Conservation (phyloP, 2,888 invertebrate genomes). For the Spodoptera exigua region DNA sequence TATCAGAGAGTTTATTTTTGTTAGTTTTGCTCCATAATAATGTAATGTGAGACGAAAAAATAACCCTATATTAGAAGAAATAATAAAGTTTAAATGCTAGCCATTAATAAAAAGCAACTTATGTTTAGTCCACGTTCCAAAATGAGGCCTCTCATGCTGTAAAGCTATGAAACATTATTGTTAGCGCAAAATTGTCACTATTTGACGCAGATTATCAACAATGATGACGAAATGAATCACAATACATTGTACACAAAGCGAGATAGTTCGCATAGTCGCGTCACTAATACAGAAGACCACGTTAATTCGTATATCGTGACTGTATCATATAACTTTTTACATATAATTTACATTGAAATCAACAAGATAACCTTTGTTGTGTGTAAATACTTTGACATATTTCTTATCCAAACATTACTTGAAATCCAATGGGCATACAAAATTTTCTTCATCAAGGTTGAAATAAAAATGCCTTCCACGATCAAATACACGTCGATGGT, state of each 20-base stretch:
- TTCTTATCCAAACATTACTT: slow-evolving; percentile 34
- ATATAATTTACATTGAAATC: slow-evolving; percentile 55
- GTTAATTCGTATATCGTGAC: slow-evolving; percentile 62
- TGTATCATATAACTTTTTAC: slow-evolving; percentile 56
- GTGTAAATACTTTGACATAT: slow-evolving; percentile 39
- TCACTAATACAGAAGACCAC: slow-evolving; percentile 18
- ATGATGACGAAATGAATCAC: slow-evolving; percentile 37
- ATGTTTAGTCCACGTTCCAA: neutral
- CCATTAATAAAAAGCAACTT: neutral
- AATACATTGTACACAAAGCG: slow-evolving; percentile 30
- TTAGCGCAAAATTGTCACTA: slow-evolving; percentile 19
- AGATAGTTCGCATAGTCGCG: slow-evolving; percentile 31
- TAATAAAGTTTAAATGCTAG: slow-evolving; percentile 2
- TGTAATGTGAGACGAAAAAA: neutral
- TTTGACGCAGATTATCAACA: slow-evolving; percentile 26
- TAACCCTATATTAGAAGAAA: slow-evolving; percentile 1
- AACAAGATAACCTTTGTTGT: slow-evolving; percentile 51
- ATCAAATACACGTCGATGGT: too few species aligned
- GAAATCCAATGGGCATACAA: slow-evolving; percentile 13
- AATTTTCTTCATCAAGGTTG: slow-evolving; percentile 29
- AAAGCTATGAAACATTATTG: slow-evolving; percentile 6
- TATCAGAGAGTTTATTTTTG: neutral
- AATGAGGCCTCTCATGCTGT: neutral
- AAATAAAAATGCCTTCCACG: too few species aligned
- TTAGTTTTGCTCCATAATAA: slow-evolving; percentile 7